phyloP scores from a whole-genome alignment of 2,888 invertebrate genomes.

The Amphipyra tragopoginis region DNA sequence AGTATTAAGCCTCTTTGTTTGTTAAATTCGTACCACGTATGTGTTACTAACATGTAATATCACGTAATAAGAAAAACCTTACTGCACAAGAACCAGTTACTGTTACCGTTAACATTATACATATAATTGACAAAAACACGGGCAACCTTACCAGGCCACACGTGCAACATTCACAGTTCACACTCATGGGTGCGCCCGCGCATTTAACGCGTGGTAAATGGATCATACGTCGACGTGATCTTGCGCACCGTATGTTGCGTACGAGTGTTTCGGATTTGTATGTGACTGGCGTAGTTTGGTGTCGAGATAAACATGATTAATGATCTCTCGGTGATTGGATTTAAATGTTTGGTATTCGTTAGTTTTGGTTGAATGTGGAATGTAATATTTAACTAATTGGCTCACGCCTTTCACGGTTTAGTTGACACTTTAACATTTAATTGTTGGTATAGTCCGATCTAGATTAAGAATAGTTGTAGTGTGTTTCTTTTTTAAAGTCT shows the following conservation, averaged over 20 bases:
- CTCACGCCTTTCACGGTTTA: too few relatives aligned
- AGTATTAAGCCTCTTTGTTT: too few relatives aligned
- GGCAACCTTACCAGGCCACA: slow-evolving; percentile 46
- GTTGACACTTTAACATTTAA: too few relatives aligned
- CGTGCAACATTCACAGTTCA: slow-evolving; percentile 40
- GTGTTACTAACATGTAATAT: not conserved
- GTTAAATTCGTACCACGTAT: too few relatives aligned
- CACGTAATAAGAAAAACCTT: not conserved
- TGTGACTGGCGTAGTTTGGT: slow-evolving; percentile 15
- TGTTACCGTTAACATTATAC: slow-evolving; percentile 30
- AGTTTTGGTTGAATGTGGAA: too few relatives aligned
- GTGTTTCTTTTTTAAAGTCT: too few relatives aligned
- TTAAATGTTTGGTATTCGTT: slow-evolving; percentile 1
- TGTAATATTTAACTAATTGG: too few relatives aligned
- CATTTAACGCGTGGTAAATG: slow-evolving; percentile 42
- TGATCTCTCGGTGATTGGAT: slow-evolving; percentile 28
- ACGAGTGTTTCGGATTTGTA: slow-evolving; percentile 7
- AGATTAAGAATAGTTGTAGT: too few relatives aligned
- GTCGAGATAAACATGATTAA: slow-evolving; percentile 46
- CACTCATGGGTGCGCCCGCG: slow-evolving; percentile 57
- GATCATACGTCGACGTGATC: slow-evolving; percentile 44
- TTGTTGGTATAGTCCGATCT: too few relatives aligned
- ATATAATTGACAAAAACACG: slow-evolving; percentile 39
- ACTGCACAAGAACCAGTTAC: slow-evolving; percentile 4
- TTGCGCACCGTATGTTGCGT: slow-evolving; percentile 12